A percentile compares a stretch with the other conserved stretches of the same genome.
Conservation (phyloP, 2,888 invertebrate genomes). For the Drosophila leonis region DNA sequence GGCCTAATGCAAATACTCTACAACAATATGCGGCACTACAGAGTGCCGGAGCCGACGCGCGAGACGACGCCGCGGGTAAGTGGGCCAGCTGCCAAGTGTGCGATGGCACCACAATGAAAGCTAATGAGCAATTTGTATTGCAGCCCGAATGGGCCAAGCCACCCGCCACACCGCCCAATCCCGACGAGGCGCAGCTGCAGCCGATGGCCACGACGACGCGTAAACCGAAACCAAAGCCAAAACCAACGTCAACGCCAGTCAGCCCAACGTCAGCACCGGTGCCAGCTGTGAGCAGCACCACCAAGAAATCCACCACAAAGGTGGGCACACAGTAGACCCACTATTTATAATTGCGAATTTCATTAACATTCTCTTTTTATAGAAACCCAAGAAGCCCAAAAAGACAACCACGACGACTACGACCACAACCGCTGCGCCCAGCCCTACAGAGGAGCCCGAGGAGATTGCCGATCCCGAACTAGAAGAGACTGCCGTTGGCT, state of each 20-base stretch:
- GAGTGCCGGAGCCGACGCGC: constrained; percentile 89
- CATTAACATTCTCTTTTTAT: constrained; percentile 23
- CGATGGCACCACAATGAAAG: constrained; percentile 19
- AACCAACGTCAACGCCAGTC: constrained; percentile 63
- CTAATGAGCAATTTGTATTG: constrained; percentile 50
- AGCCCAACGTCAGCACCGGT: constrained; percentile 69
- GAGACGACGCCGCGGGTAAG: constrained; percentile 90
- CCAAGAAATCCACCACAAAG: constrained; percentile 66
- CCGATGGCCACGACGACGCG: constrained; percentile 78
- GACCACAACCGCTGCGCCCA: constrained; percentile 62
- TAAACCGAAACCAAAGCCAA: constrained; percentile 75
- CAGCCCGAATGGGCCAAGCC: constrained; percentile 94
- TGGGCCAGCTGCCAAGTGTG: constrained; percentile 47
- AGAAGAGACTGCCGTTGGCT: constrained; percentile 31
- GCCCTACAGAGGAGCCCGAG: constrained; percentile 53
- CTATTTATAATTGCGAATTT: neutral
- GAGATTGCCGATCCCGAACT: constrained; percentile 33
- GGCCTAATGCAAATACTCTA: constrained; percentile 90
- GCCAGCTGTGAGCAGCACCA: constrained; percentile 55
- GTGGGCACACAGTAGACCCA: constrained; percentile 38
- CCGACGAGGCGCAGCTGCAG: constrained; percentile 84
- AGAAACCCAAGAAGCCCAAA: constrained; percentile 82
- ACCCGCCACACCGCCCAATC: constrained; percentile 89
- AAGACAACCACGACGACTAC: constrained; percentile 64
- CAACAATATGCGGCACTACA: constrained; percentile 90